These are phyloP conservation scores for Acropora yongei DNA, from an alignment of 64 coral and sea anemone species.

Conservation along the genomic window DNA sequence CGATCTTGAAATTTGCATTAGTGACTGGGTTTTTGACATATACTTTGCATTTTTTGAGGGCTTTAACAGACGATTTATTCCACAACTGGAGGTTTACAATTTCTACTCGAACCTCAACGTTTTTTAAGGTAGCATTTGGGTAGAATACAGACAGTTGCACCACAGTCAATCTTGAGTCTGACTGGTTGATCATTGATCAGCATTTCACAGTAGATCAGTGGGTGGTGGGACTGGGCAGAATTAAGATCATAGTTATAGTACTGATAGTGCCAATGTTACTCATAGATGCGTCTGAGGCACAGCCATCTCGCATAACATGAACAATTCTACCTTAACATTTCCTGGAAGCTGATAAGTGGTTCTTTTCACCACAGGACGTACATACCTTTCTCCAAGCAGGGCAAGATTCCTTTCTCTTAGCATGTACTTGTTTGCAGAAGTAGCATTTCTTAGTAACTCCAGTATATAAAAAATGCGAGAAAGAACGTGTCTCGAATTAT, in stretches of 20 bases:
- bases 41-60: constrained; percentile 29
- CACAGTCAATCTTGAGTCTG: constrained; percentile 8
- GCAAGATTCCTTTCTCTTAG: constrained; percentile 12
- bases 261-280: background rate
- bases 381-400: constrained; percentile 43
- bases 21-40: background rate
- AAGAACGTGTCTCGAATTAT: too few species aligned
- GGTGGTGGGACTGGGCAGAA: background rate
- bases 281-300: background rate
- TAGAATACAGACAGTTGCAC: constrained; percentile 27
- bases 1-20: background rate
- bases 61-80: constrained; percentile 13
- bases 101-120: background rate
- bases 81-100: constrained; percentile 27
- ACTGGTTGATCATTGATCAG: background rate
- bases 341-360: constrained; percentile 23
- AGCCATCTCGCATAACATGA: background rate
- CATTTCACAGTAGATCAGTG: constrained; percentile 31
- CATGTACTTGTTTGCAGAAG: constrained; percentile 18
- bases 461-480: background rate
- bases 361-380: constrained; percentile 23
- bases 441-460: constrained; percentile 5
- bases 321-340: background rate
- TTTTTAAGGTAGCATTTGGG: constrained; percentile 1
- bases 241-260: background rate